A percentile compares a stretch with the other conserved stretches of the same genome.
Evolutionary conservation across 1,140 invertebrate species (phyloP).

Genomic region (Macrotrachela quadricornifera): DNA sequence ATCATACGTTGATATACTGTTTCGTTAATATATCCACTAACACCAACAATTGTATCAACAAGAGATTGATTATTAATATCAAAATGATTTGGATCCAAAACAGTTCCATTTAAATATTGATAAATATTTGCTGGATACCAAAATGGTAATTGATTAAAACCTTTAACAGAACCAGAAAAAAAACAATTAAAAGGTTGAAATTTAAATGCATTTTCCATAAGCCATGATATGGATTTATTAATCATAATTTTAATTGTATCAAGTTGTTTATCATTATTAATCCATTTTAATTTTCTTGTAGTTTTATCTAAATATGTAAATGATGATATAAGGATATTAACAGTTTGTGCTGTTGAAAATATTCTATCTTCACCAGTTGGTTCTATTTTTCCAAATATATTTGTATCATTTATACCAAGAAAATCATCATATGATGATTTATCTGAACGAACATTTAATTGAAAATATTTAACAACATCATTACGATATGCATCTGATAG

Average conservation of each 20-base stretch:
- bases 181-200: slow-evolving; percentile 23
- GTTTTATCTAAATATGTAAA: slow-evolving; percentile 14
- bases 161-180: slow-evolving; percentile 21
- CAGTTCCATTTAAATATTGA: slow-evolving; percentile 17
- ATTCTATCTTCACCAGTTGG: slow-evolving; percentile 16
- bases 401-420: slow-evolving; percentile 18
- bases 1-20: slow-evolving; percentile 12
- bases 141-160: slow-evolving; percentile 15
- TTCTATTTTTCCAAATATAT: slow-evolving; percentile 12
- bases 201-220: slow-evolving; percentile 14
- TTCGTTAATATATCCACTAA: slow-evolving; percentile 13
- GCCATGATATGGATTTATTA: slow-evolving; percentile 12
- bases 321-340: slow-evolving; percentile 14
- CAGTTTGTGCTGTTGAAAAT: slow-evolving; percentile 17
- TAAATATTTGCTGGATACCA: slow-evolving; percentile 16
- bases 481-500: slow-evolving; percentile 9
- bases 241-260: slow-evolving; percentile 12
- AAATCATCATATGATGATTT: slow-evolving; percentile 19
- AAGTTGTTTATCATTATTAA: slow-evolving; percentile 12
- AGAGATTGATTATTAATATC: not conserved
- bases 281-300: slow-evolving; percentile 9
- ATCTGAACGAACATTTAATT: slow-evolving; percentile 9
- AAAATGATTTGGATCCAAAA: slow-evolving; percentile 6
- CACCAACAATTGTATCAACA: slow-evolving; percentile 4
- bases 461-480: slow-evolving; percentile 9